Conservation (phyloP, 1,140 invertebrate genomes). For the Trichomalopsis sarcophagae region DNA sequence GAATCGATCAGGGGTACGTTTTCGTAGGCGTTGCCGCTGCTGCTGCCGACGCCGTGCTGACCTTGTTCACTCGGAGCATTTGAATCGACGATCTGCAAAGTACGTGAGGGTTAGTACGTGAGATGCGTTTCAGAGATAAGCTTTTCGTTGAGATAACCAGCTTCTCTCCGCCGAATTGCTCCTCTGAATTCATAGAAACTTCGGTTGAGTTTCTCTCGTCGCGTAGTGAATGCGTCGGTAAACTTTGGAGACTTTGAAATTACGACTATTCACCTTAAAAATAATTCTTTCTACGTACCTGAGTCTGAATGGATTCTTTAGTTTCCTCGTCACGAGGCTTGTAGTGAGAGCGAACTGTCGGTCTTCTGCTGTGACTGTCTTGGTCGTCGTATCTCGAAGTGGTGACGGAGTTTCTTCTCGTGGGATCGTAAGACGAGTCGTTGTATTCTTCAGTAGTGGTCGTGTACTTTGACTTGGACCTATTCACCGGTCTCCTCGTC, state of each 20-base stretch:
- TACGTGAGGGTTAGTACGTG: slow-evolving; percentile 20
- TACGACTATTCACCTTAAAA: neutral
- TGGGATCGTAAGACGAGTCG: slow-evolving; percentile 67
- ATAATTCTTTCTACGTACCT: slow-evolving; percentile 48
- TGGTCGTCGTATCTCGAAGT: slow-evolving; percentile 61
- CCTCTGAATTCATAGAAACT: neutral
- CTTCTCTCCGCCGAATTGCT: neutral
- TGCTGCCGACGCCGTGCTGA: slow-evolving; percentile 37
- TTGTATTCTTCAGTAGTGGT: slow-evolving; percentile 65
- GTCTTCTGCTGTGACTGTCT: slow-evolving; percentile 58
- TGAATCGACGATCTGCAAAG: slow-evolving; percentile 56
- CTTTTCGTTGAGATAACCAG: neutral
- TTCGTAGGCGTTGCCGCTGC: slow-evolving; percentile 49
- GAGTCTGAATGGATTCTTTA: slow-evolving; percentile 48
- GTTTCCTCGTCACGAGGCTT: slow-evolving; percentile 53
- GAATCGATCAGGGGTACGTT: slow-evolving; percentile 49
- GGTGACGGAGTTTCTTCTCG: slow-evolving; percentile 61
- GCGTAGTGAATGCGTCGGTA: neutral
- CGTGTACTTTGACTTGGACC: slow-evolving; percentile 67
- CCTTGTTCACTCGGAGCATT: slow-evolving; percentile 52
- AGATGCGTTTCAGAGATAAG: slow-evolving; percentile 4
- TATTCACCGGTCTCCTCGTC: slow-evolving; percentile 65
- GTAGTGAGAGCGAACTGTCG: slow-evolving; percentile 56
- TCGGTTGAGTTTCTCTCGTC: neutral
- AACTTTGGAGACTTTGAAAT: neutral